A percentile compares a stretch with the other conserved stretches of the same genome.
Conservation (phyloP, 2,888 invertebrate species). For the Euplagia quadripunctaria region DNA sequence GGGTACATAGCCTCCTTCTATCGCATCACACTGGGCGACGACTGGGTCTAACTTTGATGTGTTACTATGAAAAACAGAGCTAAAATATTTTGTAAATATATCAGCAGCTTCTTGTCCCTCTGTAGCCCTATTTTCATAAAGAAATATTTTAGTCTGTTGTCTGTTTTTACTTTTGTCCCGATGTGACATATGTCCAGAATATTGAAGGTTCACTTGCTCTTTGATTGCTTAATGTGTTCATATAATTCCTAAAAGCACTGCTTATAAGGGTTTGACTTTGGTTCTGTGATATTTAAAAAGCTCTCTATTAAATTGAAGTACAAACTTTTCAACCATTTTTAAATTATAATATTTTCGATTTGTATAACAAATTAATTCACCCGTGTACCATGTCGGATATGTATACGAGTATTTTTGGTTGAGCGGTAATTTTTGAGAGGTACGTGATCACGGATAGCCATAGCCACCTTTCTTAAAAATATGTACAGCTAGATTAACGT, state of each 20-base stretch:
- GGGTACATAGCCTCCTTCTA: too few relatives aligned
- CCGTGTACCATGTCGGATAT: conserved; percentile 3
- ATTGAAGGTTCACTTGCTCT: background rate
- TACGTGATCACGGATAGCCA: too few relatives aligned
- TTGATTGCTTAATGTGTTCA: background rate
- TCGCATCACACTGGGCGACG: too few relatives aligned
- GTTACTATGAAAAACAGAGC: background rate
- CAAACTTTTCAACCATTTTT: background rate
- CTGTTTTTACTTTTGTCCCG: background rate
- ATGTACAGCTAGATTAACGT: too few relatives aligned
- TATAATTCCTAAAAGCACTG: background rate
- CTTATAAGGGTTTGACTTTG: background rate
- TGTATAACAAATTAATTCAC: background rate
- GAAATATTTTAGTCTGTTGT: background rate
- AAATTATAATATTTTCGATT: background rate
- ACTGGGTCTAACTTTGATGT: background rate
- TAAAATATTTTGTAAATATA: background rate
- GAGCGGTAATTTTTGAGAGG: background rate
- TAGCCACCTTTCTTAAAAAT: too few relatives aligned
- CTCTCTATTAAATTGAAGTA: background rate
- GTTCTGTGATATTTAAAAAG: background rate
- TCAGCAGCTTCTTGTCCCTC: background rate
- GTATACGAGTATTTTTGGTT: too few relatives aligned
- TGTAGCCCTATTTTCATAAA: background rate
- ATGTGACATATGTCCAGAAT: background rate